phyloP scores from a whole-genome alignment of 2,797 vertebrate genomes.

The Paratrypauchen microcephalus region DNA sequence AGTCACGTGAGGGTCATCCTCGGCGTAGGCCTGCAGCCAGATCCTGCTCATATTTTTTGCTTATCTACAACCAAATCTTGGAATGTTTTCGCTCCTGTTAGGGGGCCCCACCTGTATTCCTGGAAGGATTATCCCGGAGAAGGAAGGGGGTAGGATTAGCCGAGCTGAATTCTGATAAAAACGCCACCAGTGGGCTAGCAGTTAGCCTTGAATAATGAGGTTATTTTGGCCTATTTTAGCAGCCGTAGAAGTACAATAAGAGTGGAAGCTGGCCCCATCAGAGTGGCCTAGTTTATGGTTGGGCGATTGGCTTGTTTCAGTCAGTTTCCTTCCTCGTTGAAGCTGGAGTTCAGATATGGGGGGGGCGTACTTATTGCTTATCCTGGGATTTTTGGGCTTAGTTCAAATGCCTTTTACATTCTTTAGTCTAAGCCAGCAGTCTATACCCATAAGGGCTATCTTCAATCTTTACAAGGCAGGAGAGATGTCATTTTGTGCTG shows the following conservation, averaged over 20 bases:
- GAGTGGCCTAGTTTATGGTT: conserved; percentile 44
- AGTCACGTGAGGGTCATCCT: too few species aligned
- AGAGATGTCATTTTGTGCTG: background rate
- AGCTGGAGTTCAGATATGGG: background rate
- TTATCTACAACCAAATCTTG: conserved; percentile 43
- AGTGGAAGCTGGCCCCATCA: conserved; percentile 39
- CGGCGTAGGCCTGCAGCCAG: too few species aligned
- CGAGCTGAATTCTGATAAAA: conserved; percentile 30
- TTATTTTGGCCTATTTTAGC: conserved; percentile 35
- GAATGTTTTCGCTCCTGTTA: conserved; percentile 44
- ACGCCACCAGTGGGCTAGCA: conserved; percentile 22
- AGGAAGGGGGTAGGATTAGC: conserved; percentile 45
- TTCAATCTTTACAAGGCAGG: conserved; percentile 11
- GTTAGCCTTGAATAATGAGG: conserved; percentile 21
- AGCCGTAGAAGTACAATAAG: conserved; percentile 28
- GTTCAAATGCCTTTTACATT: conserved; percentile 29
- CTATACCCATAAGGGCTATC: background rate
- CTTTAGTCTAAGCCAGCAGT: conserved; percentile 1
- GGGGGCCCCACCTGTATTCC: conserved; percentile 61
- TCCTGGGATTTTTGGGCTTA: conserved; percentile 6
- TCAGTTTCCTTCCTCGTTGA: conserved; percentile 29
- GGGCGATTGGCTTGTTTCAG: conserved; percentile 18
- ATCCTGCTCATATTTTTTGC: background rate
- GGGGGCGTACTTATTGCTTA: background rate
- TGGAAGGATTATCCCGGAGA: conserved; percentile 56